Base-by-base conservation (phyloP, 2,888 invertebrate species). In the Apotomis turbidana region DNA sequence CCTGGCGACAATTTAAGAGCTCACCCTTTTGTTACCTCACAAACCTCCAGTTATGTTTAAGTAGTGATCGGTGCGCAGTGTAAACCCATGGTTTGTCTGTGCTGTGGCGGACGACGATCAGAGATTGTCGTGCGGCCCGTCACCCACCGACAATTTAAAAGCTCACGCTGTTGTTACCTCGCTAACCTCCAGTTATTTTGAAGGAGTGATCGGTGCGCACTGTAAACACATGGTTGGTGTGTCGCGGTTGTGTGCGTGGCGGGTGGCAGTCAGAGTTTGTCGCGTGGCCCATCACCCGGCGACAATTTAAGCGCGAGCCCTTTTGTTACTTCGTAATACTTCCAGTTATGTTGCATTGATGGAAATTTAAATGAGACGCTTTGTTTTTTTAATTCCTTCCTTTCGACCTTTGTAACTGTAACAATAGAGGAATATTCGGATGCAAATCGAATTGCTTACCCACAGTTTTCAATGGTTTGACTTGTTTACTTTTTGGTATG, bases 241-340 rank as follows among this genome's bases (percentile, higher is more conserved):
- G 68, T 51, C 60, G 73, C 74, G 74, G 71, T 71, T 71, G 70
- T 64, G 75, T 76, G 75, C 76, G 79, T 78, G 78, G 80, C 81
- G 82, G 78, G 78, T 77, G 80, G 78, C 80, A 78, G 82, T 83
- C 78, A 79, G 79, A 79, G 77, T 72, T 70, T 72, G 75, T 73
- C 68, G 62, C 64, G 66, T 55, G 68, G 49, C 51, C 66, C 54
- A 13, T 38, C 41, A 46, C 63, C 76, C 80, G 76, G 77, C 78
- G 76, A 81, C 81, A 80, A 81, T 84, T 80, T 81, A 81, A 80
- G 80, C 79, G 78, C 79, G 76, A 79, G 78, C 62, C 79, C 81
- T 77, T 80, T 82, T 79, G 78, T 81, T 78, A 74, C 77, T 80
- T 74, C 75, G 75, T 73, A 77, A 81, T 77, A 80, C 80, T 78